Evolutionary conservation across 1,140 invertebrate genomes (phyloP).

Genomic region (Meloidogyne chitwoodi): DNA sequence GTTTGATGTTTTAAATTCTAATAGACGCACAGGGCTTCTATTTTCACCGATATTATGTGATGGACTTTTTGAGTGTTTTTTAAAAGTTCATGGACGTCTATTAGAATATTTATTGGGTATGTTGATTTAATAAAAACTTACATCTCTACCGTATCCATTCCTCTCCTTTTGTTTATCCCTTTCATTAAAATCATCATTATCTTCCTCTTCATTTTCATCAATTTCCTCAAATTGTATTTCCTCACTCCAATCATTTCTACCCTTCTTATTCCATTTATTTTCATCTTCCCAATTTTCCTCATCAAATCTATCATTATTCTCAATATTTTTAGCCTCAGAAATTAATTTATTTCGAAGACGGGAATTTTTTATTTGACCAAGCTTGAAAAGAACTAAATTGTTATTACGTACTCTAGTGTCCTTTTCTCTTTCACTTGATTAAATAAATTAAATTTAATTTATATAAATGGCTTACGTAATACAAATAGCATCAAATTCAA

Average conservation of each 20-base stretch:
- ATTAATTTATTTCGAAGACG: not conserved
- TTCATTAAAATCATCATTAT: not conserved
- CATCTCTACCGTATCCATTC: not conserved
- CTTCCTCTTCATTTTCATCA: not conserved
- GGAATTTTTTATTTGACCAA: not conserved
- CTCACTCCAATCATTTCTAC: not conserved
- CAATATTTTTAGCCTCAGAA: not conserved
- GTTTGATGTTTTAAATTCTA: no score
- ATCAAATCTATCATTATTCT: not conserved
- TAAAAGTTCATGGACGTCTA: no score
- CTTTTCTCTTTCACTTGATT: not conserved
- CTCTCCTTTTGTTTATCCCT: not conserved
- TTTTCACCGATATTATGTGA: no score
- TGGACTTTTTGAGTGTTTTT: no score
- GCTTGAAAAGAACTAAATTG: not conserved
- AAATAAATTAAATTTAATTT: not conserved
- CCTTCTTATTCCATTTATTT: not conserved
- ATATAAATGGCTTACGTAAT: not conserved
- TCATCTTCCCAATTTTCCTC: not conserved
- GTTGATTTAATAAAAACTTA: not conserved
- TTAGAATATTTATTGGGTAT: no score
- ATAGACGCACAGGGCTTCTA: no score
- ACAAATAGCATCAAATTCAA: slow-evolving; percentile 8
- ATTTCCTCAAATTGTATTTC: not conserved
- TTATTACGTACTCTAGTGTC: not conserved